A percentile compares a stretch with the other conserved stretches of the same genome.
Evolutionary conservation across 2,888 invertebrate genomes (phyloP).

Genomic region (Pyrgus malvae): DNA sequence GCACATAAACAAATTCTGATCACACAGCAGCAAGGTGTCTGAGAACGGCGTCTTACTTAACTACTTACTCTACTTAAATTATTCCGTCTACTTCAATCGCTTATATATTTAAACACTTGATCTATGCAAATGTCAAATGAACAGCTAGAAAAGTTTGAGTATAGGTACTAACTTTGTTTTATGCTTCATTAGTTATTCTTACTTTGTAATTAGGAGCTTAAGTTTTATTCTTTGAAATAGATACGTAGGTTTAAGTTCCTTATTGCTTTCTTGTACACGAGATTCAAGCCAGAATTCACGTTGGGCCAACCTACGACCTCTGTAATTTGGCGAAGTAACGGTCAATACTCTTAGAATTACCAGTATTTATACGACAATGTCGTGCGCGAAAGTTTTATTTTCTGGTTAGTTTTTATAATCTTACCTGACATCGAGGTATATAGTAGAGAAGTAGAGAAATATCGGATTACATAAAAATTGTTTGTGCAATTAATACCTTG

Average conservation of each 20-base stretch:
- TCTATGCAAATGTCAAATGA: background rate
- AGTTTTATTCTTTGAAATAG: no score
- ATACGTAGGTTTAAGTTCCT: no score
- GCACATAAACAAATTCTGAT: constrained; percentile 75
- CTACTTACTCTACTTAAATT: constrained; percentile 29
- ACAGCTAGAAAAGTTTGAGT: background rate
- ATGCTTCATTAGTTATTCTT: no score
- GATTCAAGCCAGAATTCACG: no score
- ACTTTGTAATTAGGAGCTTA: no score
- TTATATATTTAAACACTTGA: constrained; percentile 22
- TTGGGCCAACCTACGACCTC: no score
- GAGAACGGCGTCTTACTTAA: constrained; percentile 44
- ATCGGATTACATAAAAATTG: no score
- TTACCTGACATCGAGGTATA: no score
- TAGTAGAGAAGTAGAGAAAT: no score
- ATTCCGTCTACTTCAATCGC: constrained; percentile 34
- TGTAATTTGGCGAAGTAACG: constrained; percentile 18
- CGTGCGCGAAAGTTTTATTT: background rate
- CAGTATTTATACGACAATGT: constrained; percentile 3
- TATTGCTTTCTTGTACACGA: no score
- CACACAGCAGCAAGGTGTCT: constrained; percentile 55
- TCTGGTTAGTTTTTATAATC: no score
- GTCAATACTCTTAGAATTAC: constrained; percentile 34
- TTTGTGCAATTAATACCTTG: no score
- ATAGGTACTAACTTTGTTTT: background rate